Evolutionary conservation across 2,888 invertebrate species (phyloP), one percentile per base, ranked within the genome.

Genomic region (Ormyrus nitidulus): DNA sequence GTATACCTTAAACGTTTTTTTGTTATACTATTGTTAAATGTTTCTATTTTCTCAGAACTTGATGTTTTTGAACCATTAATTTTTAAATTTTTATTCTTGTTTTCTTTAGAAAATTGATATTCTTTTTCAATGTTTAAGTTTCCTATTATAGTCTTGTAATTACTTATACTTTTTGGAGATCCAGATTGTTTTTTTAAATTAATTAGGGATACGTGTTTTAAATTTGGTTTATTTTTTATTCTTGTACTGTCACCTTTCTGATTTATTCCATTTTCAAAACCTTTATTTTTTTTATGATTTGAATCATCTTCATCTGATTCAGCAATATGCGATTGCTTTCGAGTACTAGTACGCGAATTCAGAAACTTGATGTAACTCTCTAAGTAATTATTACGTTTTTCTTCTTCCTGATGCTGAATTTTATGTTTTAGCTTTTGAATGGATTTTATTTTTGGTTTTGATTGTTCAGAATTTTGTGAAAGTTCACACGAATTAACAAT

Each of bases 1-100:
- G 53, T 19, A 56, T 71, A 77, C 46, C 71, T 70, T 9, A 9
- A 65, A 48, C 34, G 56, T 46, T 74, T 69, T 54, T 48, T 6
- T 8, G 9, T 81, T 56, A 9, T 0, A 3, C 59, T 44, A 53
- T 4, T n/a, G 56, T 54, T 69, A 7, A 44, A 46, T 69, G 19
- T 62, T 34, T 34, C 5, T 34, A 34, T 34, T 34, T 34, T 34
- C 34, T 34, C 34, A 34, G 34, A 34, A 34, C 34, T 34, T 34
- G 34, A 11, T 48, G 11, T 10, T 65, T 65, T 65, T 11, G 10
- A 48, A 46, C 46, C 8, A 11, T 65, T 10, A 6, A 48, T 34
- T 68, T 68, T 11, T n/a, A 56, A 46, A n/a, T 56, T 46, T 7
- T n/a, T 51, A 34, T 11, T 46, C 6, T 44, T 68, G 8, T 3